These are phyloP conservation scores for Nyleta sp. DNA, from an alignment of 2,888 invertebrate genomes.

Conservation along the genomic window DNA sequence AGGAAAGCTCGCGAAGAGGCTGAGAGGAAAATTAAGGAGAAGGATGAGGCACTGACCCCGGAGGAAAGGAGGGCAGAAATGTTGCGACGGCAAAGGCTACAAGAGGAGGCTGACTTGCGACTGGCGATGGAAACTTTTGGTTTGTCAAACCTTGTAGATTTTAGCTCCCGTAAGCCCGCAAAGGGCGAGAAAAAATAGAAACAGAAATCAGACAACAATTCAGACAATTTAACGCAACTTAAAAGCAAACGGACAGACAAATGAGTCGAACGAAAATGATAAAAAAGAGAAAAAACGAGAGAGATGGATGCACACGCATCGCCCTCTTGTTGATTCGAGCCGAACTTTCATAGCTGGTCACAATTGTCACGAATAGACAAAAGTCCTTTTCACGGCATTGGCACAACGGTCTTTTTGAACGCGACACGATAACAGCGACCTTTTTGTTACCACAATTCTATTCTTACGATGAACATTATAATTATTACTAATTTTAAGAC, in stretches of 20 bases:
- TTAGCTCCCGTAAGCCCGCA: constrained; percentile 80
- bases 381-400: constrained; percentile 40
- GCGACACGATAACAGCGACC: constrained; percentile 4
- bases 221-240: background rate
- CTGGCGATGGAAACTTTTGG: constrained; percentile 95
- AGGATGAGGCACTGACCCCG: constrained; percentile 87
- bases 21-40: constrained; percentile 85
- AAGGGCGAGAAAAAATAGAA: constrained; percentile 79
- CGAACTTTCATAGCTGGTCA: constrained; percentile 41
- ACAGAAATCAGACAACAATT: constrained; percentile 16
- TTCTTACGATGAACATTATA: background rate
- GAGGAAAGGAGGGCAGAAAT: constrained; percentile 91
- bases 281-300: constrained; percentile 10
- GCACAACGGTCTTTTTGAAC: constrained; percentile 64
- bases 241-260: constrained; percentile 12
- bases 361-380: constrained; percentile 13
- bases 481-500: constrained; percentile 15
- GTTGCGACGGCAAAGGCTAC: constrained; percentile 90
- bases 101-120: constrained; percentile 94
- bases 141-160: constrained; percentile 82
- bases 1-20: constrained; percentile 86
- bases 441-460: background rate
- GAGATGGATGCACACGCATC: too few species aligned
- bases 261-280: constrained; percentile 10
- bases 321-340: constrained; percentile 24